Percentiles rank a stretch among this genome's conserved stretches.
Conservation (phyloP, 2,888 invertebrate genomes). For the Euzophera pinguis region DNA sequence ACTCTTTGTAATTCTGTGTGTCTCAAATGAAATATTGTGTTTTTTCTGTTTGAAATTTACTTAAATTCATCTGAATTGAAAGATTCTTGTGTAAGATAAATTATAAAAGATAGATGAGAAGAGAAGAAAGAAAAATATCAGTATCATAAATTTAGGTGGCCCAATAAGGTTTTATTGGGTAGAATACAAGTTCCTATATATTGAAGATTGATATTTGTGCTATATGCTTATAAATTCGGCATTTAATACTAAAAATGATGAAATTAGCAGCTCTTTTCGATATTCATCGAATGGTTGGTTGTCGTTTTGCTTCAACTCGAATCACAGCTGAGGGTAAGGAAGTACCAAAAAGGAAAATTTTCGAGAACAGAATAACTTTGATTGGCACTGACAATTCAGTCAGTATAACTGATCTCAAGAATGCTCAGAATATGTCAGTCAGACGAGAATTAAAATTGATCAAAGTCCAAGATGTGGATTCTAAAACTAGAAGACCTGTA, state of each 20-base stretch:
- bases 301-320: conserved; percentile 44
- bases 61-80: no score
- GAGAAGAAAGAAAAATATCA: no score
- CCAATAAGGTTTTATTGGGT: no score
- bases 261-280: conserved; percentile 42
- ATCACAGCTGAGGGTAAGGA: conserved; percentile 64
- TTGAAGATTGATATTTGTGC: no score
- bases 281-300: conserved; percentile 40
- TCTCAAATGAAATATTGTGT: no score
- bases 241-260: conserved; percentile 36
- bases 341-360: conserved; percentile 60
- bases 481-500: conserved; percentile 83
- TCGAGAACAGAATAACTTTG: conserved; percentile 81
- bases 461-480: conserved; percentile 83
- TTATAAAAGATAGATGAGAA: no score
- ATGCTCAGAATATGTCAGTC: conserved; percentile 84
- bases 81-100: no score
- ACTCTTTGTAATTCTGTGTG: no score
- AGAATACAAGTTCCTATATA: no score
- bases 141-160: no score
- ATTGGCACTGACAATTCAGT: conserved; percentile 79
- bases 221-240: no score
- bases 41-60: no score
- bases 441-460: conserved; percentile 84
- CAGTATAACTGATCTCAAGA: conserved; percentile 81